Conservation (phyloP, 2,888 invertebrate genomes). For the Cerastoderma edule region DNA sequence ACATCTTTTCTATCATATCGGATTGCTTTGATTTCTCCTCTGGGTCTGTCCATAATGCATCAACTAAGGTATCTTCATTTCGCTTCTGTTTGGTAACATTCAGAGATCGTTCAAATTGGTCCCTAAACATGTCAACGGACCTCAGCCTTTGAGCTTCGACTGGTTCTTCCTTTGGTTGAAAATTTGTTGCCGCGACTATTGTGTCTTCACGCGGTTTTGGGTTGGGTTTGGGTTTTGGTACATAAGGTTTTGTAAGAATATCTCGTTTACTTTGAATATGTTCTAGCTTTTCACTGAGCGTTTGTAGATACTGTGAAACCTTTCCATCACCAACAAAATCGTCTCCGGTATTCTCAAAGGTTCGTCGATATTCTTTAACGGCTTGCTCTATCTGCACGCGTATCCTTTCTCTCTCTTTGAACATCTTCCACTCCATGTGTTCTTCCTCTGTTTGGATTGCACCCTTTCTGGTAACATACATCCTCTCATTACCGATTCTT, state of each 20-base stretch:
- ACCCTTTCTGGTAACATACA: constrained; percentile 17
- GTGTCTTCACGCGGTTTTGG: neutral
- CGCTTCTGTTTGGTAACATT: neutral
- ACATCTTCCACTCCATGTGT: constrained; percentile 32
- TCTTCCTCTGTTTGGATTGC: constrained; percentile 27
- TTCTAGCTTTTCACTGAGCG: constrained; percentile 35
- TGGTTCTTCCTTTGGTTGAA: neutral
- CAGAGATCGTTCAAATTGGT: constrained; percentile 3
- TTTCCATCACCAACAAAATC: constrained; percentile 42
- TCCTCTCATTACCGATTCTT: neutral
- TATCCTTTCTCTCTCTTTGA: constrained; percentile 40
- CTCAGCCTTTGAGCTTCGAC: neutral
- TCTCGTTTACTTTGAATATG: constrained; percentile 39
- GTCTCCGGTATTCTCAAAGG: constrained; percentile 36
- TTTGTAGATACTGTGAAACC: constrained; percentile 43
- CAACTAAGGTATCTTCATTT: neutral
- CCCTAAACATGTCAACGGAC: constrained; percentile 2
- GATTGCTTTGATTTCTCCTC: constrained; percentile 2
- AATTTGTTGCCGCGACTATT: too few relatives aligned
- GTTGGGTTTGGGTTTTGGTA: too few relatives aligned
- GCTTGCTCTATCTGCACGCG: constrained; percentile 41
- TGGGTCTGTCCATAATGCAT: neutral
- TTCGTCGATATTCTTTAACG: constrained; percentile 38
- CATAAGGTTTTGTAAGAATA: neutral
- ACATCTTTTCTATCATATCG: constrained; percentile 15